phyloP scores from a whole-genome alignment of 2,113 vertebrate genomes.

The Gracilinanus agilis region DNA sequence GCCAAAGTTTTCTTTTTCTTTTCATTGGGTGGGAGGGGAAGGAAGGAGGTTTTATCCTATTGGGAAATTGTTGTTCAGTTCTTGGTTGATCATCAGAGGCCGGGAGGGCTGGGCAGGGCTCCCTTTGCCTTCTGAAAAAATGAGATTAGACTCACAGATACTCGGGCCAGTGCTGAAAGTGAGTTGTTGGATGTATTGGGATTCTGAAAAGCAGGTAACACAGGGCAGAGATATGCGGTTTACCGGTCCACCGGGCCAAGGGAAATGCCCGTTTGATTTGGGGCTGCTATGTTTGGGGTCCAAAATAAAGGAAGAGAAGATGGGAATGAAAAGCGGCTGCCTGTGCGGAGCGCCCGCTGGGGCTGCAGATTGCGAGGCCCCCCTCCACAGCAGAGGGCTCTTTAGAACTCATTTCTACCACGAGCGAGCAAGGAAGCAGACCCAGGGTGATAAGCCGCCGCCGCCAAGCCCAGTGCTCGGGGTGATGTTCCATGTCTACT shows the following conservation, averaged over 20 bases:
- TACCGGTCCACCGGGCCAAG: neutral
- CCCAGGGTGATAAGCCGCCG: neutral
- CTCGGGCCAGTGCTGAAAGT: neutral
- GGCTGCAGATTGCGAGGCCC: neutral
- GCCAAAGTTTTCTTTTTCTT: neutral
- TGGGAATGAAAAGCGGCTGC: no score
- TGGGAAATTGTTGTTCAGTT: neutral
- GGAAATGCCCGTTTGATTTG: neutral
- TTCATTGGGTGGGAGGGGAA: neutral
- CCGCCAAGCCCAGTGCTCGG: neutral
- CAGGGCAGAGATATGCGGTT: no score
- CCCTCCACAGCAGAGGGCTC: no score
- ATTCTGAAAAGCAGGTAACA: neutral
- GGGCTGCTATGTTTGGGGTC: neutral
- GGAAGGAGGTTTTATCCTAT: no score
- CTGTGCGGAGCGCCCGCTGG: fast-evolving
- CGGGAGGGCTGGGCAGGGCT: neutral
- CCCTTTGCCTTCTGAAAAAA: fast-evolving
- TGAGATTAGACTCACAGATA: neutral
- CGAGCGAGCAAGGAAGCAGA: conserved; percentile 6
- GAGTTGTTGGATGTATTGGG: neutral
- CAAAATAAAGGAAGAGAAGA: neutral
- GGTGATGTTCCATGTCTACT: no score
- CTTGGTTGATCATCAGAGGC: neutral
- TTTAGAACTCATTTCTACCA: no score